Evolutionary conservation across 2,888 invertebrate genomes (phyloP), one percentile per base, ranked within the genome.

Genomic region (Meta bourneti): DNA sequence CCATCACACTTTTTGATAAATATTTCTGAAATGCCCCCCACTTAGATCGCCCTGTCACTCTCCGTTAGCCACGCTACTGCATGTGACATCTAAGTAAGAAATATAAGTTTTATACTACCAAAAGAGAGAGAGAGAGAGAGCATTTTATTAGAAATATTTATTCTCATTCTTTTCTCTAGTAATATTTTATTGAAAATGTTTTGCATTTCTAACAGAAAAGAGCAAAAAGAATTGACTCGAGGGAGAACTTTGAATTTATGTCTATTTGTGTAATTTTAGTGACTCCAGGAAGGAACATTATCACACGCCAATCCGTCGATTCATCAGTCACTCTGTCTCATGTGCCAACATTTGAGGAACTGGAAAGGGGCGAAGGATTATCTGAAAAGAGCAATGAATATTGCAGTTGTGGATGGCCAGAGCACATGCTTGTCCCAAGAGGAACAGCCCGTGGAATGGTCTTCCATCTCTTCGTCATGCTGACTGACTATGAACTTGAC

Each of bases 371-470:
- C 70, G 74, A 89, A 92, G 93, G 82, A 85, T 88, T 88, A 77
- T 90, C 81, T 79, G 92, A 96, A 93, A 97, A 97, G 95, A 97
- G 97, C 95, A 81, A 54, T 20, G 92, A 92, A 82, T 97, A 97
- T 96, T 98, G 98, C 95, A 98, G 98, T 92, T 98, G 98, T 94
- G 97, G 98, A 83, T 98, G 98, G 97, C 98, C 98, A 0, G 96
- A 97, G 92, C 97, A 98, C 95, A 96, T 98, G 96, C 96, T 97
- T 7, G 93, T 97, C 69, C 97, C 97, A 0, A 97, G 96, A 95
- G 98, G 98, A 6, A 96, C 95, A 6, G 94, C 95, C 0, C 95
- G 96, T 90, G 97, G 97, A 0, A 96, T 96, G 95, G 95, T 95
- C 0, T 96, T 96, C 94, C 96, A 97, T 93, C 95, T 97, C 72